Evolutionary conservation across 2,797 vertebrate genomes (phyloP).

Genomic region (Chromis chromis): DNA sequence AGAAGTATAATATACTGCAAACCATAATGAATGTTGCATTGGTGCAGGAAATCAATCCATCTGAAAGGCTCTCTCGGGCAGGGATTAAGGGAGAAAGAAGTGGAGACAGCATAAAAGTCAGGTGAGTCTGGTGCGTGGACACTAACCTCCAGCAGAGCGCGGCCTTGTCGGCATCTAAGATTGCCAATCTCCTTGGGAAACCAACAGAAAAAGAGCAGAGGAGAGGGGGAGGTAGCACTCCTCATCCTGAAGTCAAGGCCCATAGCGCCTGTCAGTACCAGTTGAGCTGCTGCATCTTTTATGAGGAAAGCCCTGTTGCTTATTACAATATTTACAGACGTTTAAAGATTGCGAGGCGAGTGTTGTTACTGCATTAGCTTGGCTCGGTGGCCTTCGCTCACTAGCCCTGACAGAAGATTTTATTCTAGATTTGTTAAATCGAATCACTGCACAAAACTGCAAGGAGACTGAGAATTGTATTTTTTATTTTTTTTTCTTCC

Average conservation of each 20-base stretch:
- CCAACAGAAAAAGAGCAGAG: constrained; percentile 58
- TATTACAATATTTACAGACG: constrained; percentile 86
- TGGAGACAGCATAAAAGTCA: constrained; percentile 50
- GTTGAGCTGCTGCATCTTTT: constrained; percentile 84
- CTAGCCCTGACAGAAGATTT: constrained; percentile 58
- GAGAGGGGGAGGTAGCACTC: constrained; percentile 58
- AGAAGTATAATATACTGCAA: constrained; percentile 66
- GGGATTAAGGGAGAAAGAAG: constrained; percentile 50
- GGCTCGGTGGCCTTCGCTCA: constrained; percentile 72
- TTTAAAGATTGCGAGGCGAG: constrained; percentile 74
- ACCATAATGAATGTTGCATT: constrained; percentile 69
- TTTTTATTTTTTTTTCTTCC: constrained; percentile 3
- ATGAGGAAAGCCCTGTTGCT: constrained; percentile 82
- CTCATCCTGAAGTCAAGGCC: constrained; percentile 80
- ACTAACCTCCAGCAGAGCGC: constrained; percentile 62
- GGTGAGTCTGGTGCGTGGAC: constrained; percentile 53
- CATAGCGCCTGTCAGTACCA: constrained; percentile 80
- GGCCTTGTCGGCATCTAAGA: constrained; percentile 62
- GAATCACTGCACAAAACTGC: constrained; percentile 64
- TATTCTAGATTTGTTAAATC: constrained; percentile 67
- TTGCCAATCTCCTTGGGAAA: constrained; percentile 72
- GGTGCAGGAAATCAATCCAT: constrained; percentile 73
- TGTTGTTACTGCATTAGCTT: constrained; percentile 74
- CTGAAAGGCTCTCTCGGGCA: constrained; percentile 62
- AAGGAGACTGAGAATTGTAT: constrained; percentile 25